A percentile compares a stretch with the other conserved stretches of the same genome.
Conservation (phyloP, 2,113 vertebrate genomes). For the Cervus canadensis region DNA sequence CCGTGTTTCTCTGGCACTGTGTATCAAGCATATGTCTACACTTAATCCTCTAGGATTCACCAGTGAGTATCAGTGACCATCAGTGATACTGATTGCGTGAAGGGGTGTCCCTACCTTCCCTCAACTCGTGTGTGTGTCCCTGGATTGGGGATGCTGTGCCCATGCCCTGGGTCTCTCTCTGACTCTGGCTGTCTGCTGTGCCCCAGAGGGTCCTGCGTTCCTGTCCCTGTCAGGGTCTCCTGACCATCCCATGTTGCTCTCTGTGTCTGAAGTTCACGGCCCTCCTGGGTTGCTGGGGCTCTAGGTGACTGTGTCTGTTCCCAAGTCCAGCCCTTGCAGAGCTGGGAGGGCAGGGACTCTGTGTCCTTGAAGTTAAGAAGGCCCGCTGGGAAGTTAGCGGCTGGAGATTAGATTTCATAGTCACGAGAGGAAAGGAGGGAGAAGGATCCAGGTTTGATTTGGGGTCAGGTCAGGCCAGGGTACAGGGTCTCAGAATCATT, state of each 20-base stretch:
- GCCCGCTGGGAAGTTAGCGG: conserved; percentile 27
- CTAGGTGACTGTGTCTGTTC: background rate
- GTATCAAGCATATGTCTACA: background rate
- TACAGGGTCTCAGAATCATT: background rate
- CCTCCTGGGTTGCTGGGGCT: background rate
- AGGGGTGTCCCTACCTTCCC: background rate
- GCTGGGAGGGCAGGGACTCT: background rate
- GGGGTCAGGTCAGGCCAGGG: too few relatives aligned
- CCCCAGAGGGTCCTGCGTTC: background rate
- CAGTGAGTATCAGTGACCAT: background rate
- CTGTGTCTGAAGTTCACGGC: background rate
- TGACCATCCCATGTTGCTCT: rapidly evolving
- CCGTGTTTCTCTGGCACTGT: background rate
- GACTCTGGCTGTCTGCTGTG: background rate
- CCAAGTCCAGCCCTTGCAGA: background rate
- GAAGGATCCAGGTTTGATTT: background rate
- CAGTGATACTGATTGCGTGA: background rate
- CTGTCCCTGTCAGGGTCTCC: background rate
- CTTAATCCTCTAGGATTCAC: background rate
- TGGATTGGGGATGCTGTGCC: background rate
- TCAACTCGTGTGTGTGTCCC: background rate
- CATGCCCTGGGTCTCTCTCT: background rate
- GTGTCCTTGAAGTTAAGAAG: background rate
- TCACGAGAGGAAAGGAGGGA: background rate
- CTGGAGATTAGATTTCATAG: conserved; percentile 55